Conservation (phyloP, 2,113 vertebrate genomes). For the Hepsetus odoe region DNA sequence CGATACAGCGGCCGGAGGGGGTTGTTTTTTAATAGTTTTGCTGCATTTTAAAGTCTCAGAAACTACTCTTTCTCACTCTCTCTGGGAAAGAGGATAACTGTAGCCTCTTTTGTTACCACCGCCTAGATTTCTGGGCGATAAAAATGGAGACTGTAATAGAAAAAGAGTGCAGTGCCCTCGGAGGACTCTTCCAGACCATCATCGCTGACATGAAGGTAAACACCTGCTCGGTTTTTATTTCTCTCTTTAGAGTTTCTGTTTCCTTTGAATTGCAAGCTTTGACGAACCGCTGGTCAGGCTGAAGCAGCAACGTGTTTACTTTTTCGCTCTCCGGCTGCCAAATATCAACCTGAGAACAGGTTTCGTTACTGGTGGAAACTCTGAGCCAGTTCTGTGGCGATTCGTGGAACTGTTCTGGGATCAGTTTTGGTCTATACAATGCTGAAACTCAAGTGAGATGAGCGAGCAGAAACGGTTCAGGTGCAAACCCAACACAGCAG, state of each 20-base stretch:
- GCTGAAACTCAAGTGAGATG: too few species aligned
- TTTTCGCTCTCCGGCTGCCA: too few species aligned
- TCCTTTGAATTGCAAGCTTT: too few species aligned
- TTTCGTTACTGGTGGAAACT: too few species aligned
- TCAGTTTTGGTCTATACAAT: not conserved
- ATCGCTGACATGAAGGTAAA: conserved; percentile 84
- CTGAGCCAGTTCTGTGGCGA: too few species aligned
- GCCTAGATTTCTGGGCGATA: conserved; percentile 50
- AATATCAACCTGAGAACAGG: too few species aligned
- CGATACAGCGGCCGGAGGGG: conserved; percentile 52
- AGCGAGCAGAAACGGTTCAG: not conserved
- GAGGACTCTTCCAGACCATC: conserved; percentile 81
- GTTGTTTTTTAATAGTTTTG: not conserved
- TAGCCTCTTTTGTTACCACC: conserved; percentile 25
- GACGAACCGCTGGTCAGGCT: too few species aligned
- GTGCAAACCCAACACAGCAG: too few species aligned
- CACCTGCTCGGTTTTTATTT: not conserved
- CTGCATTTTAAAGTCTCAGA: not conserved
- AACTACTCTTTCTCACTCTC: not conserved
- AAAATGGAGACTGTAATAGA: conserved; percentile 83
- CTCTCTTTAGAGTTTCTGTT: not conserved
- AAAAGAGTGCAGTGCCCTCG: conserved; percentile 82
- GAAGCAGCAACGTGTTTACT: too few species aligned
- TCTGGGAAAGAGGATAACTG: conserved; percentile 8
- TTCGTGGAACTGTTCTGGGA: not conserved